Percentiles rank a stretch among this genome's conserved stretches.
Conservation (phyloP, 2,888 invertebrate genomes). For the Drosophila tripunctata region DNA sequence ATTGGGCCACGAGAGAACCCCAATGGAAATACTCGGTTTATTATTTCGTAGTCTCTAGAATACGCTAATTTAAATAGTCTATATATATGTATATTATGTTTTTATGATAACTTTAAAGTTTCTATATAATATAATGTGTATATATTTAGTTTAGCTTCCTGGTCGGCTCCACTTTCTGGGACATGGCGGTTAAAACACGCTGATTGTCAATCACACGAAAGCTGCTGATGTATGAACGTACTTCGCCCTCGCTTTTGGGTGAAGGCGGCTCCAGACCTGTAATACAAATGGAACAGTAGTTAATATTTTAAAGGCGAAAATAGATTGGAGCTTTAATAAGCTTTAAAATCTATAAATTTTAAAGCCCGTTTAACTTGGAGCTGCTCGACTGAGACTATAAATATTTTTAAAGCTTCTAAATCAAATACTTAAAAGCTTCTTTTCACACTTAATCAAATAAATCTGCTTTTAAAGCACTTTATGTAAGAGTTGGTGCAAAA, state of each 20-base stretch:
- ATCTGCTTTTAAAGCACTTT: too few species aligned
- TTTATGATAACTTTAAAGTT: constrained; percentile 10
- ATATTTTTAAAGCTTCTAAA: too few species aligned
- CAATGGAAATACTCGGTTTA: constrained; percentile 31
- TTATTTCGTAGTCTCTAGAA: constrained; percentile 29
- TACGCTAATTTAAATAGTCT: constrained; percentile 29
- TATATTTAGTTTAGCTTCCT: constrained; percentile 80
- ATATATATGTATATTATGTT: constrained; percentile 1
- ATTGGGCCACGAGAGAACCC: not conserved
- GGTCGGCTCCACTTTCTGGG: constrained; percentile 90
- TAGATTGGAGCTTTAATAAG: not conserved
- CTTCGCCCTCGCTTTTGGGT: constrained; percentile 89
- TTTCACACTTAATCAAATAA: too few species aligned
- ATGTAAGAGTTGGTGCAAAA: too few species aligned
- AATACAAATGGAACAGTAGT: not conserved
- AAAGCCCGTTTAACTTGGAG: too few species aligned
- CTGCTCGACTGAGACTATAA: too few species aligned
- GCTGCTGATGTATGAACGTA: constrained; percentile 89
- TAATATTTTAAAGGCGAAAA: not conserved
- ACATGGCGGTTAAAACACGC: constrained; percentile 89
- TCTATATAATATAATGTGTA: too few species aligned
- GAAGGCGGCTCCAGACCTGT: constrained; percentile 89
- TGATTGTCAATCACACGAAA: constrained; percentile 92
- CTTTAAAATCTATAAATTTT: too few species aligned
- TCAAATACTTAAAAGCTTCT: too few species aligned